A percentile compares a stretch with the other conserved stretches of the same genome.
These are phyloP conservation scores for Remorina albescens DNA, from an alignment of 2,797 vertebrate species.

Conservation along the genomic window DNA sequence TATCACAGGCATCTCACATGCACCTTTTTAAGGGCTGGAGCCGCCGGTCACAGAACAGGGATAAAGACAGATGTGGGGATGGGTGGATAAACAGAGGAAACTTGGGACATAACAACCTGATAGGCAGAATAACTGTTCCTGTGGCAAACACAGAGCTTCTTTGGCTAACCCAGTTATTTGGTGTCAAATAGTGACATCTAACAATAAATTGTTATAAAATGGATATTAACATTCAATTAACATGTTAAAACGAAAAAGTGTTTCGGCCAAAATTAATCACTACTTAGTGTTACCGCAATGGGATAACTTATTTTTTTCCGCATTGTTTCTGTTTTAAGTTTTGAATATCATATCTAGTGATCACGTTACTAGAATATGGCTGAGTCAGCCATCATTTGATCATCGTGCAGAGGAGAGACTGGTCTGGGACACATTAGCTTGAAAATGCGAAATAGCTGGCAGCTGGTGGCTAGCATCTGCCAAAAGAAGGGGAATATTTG, in stretches of 20 bases:
- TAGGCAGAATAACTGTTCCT: slow-evolving; percentile 35
- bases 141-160: slow-evolving; percentile 16
- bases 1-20: slow-evolving; percentile 73
- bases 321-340: not conserved
- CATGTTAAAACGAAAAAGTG: not conserved
- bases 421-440: not conserved
- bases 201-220: not conserved
- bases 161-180: not conserved
- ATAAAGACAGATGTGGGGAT: slow-evolving; percentile 57
- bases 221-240: not conserved
- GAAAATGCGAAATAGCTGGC: not conserved
- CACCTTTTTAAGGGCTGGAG: slow-evolving; percentile 54
- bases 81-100: slow-evolving; percentile 53
- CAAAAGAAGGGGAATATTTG: not conserved
- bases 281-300: not conserved
- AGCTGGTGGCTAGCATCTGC: not conserved
- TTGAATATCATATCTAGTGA: no score
- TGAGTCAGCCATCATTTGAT: not conserved
- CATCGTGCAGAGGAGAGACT: not conserved
- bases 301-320: not conserved
- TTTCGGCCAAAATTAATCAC: no score
- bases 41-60: slow-evolving; percentile 52
- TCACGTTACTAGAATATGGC: not conserved
- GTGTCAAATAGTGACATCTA: not conserved
- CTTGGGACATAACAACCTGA: slow-evolving; percentile 41